Conservation (phyloP, 2,113 vertebrate genomes). For the Grantiella picta region DNA sequence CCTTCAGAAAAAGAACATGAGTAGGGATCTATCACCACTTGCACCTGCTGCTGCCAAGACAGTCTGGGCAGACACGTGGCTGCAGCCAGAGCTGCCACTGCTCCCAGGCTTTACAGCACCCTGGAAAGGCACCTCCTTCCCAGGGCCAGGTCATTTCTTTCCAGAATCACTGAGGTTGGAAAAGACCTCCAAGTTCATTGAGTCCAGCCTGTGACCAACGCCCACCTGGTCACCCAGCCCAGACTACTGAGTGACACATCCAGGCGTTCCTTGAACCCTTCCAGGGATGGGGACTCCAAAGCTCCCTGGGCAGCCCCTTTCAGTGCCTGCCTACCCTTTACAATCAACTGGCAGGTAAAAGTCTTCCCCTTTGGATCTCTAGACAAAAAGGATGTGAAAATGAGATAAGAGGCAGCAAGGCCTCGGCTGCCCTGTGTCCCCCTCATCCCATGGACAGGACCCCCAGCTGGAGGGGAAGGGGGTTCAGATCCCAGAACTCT, state of each 20-base stretch:
- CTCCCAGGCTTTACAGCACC: neutral
- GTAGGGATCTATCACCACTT: accelerated
- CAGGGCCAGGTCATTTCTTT: accelerated
- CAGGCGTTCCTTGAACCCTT: neutral
- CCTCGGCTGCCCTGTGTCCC: neutral
- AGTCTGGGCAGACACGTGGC: accelerated
- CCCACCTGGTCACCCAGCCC: neutral
- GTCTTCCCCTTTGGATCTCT: neutral
- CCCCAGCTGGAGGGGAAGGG: neutral
- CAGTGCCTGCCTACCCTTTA: neutral
- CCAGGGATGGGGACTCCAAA: neutral
- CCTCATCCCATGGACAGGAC: accelerated
- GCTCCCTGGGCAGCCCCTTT: neutral
- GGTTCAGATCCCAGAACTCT: neutral
- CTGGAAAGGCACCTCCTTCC: neutral
- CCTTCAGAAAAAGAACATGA: neutral
- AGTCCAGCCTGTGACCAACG: neutral
- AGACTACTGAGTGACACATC: neutral
- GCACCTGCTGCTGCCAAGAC: neutral
- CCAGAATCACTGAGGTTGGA: neutral
- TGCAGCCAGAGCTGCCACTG: neutral
- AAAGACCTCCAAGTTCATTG: neutral
- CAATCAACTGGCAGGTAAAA: neutral
- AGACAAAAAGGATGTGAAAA: neutral
- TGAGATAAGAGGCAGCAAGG: neutral